Evolutionary conservation across 1,140 invertebrate species (phyloP).

Genomic region (Lethrus apterus): DNA sequence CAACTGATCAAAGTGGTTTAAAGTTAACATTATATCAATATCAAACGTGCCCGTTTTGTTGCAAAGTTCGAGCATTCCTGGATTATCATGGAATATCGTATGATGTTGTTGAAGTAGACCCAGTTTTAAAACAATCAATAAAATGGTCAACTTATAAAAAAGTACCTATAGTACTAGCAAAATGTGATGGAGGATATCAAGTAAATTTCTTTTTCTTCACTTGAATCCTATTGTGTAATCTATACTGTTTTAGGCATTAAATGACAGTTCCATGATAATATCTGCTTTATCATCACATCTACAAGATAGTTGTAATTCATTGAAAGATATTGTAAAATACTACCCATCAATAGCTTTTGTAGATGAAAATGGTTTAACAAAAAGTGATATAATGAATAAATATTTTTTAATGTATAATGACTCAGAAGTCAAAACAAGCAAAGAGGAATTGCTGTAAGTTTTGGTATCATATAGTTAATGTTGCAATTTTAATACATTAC

Average conservation of each 20-base stretch:
- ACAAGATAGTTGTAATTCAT: constrained; percentile 50
- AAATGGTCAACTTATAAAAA: constrained; percentile 94
- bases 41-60: constrained; percentile 97
- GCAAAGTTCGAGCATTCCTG: constrained; percentile 90
- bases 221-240: not conserved
- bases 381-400: constrained; percentile 82
- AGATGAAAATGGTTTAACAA: constrained; percentile 60
- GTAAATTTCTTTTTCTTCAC: constrained; percentile 36
- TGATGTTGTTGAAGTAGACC: constrained; percentile 94
- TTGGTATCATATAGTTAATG: constrained; percentile 1
- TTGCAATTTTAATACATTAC: not conserved
- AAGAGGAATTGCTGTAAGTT: constrained; percentile 59
- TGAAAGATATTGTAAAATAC: constrained; percentile 69
- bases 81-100: constrained; percentile 94
- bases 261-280: constrained; percentile 92
- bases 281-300: constrained; percentile 78
- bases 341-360: constrained; percentile 69
- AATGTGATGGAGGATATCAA: constrained; percentile 64
- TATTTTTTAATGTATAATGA: constrained; percentile 82
- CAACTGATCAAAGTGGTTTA: constrained; percentile 63
- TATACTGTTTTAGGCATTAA: constrained; percentile 63
- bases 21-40: constrained; percentile 92
- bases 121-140: constrained; percentile 81
- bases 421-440: constrained; percentile 41
- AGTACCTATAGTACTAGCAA: constrained; percentile 86